These are phyloP conservation scores for Hydrolagus colliei DNA, from an alignment of 2,797 vertebrate species.

Conservation along the genomic window DNA sequence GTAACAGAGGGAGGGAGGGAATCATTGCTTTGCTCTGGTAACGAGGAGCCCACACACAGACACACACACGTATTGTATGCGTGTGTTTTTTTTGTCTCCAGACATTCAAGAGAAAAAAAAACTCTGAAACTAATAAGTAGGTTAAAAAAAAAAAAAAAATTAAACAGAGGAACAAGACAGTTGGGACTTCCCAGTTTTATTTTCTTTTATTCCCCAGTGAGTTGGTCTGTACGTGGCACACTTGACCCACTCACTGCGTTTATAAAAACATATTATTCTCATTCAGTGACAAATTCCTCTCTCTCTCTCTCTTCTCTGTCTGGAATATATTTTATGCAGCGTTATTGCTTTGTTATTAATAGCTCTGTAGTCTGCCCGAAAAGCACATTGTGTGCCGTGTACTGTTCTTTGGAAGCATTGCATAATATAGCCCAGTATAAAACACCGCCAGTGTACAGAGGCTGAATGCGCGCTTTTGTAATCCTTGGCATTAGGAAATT, in stretches of 20 bases:
- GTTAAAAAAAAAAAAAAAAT: too few species aligned
- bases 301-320: background rate
- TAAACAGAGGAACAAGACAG: too few species aligned
- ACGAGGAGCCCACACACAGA: too few species aligned
- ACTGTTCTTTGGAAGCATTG: constrained; percentile 62
- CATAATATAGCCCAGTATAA: constrained; percentile 68
- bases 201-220: background rate
- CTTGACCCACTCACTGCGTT: background rate
- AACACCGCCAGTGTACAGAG: constrained; percentile 53
- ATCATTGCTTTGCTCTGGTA: background rate
- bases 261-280: background rate
- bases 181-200: too few species aligned
- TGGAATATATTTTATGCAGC: background rate
- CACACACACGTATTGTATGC: too few species aligned
- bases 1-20: background rate
- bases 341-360: constrained; percentile 25
- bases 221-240: background rate
- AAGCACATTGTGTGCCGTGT: constrained; percentile 26
- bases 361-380: constrained; percentile 11
- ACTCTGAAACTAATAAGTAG: background rate
- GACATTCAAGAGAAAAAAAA: background rate
- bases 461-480: constrained; percentile 64
- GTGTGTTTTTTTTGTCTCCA: background rate
- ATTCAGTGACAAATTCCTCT: background rate
- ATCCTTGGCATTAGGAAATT: constrained; percentile 64